Base-by-base conservation (phyloP, 1,140 invertebrate species). In the Arctopsyche grandis region DNA sequence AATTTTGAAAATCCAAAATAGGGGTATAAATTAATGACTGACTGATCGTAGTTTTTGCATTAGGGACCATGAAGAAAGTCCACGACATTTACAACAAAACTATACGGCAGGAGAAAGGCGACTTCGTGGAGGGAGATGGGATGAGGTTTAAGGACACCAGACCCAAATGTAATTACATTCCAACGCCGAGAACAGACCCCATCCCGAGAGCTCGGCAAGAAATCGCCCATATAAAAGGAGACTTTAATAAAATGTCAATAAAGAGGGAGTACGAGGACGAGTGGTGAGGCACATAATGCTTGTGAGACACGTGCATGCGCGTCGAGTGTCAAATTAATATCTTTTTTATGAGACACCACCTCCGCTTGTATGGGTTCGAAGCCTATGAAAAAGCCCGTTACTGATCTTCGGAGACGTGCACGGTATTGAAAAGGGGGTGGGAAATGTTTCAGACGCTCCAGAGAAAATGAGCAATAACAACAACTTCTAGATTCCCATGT, bases 161-260 rank as follows among this genome's bases (percentile, higher is more conserved):
- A 74, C 71, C 63, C 46, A 74, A 74, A 74, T 74, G 71, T 74
- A 74, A 74, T 74, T 74, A 74, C 71, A 74, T 74, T 74, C 71
- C 71, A 26, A 74, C 71, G 46, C 24, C 10, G 22, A 48, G n/a
- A 38, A 7, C 3, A 38, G 10, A 26, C 63, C 63, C 21, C 63
- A 14, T 12, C 21, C 22, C 19, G 71, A 56, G 46, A 46, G 16
- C 24, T 9, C 63, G 63, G 5, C 69, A 48, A 44, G 44, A 71
- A 71, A 71, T 71, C 44, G 69, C 16, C 38, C 38, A 71, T 46
- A 71, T 71, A 71, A 71, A 71, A 71, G 63, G 69, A 71, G 69
- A 46, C 69, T 71, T 71, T 71, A 71, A 71, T 71, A 71, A 71
- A 71, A 71, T 46, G 69, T 38, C 69, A 71, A 71, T 71, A 71